Base-by-base conservation (phyloP, 2,113 vertebrate genomes). In the Gallinago undulata region DNA sequence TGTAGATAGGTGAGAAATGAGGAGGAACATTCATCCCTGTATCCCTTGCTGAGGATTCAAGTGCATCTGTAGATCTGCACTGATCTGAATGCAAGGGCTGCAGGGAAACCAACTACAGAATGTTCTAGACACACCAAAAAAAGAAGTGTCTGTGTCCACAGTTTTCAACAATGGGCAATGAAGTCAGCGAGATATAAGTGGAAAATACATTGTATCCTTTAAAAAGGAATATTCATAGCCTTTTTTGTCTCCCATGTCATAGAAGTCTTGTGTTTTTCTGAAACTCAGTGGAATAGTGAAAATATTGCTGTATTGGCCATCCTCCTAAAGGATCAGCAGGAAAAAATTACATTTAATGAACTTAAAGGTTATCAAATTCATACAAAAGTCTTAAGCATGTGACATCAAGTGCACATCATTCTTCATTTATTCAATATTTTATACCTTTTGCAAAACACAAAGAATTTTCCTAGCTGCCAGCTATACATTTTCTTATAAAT, bases 401-500 rank as follows among this genome's bases (percentile, higher is more conserved):
- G 48, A 77, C 13, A 94, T 67, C 37, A 74, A 75, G 24, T 27
- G 39, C 31, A n/a, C 66, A 80, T 72, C 51, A 67, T 39, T 55
- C 11, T 95, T 89, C 1, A 8, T 89, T 83, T 81, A 70, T 63
- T 91, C 35, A 66, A 22, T 47, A 30, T 76, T 97, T 89, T 77
- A 6, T 72, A 90, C 45, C 47, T 95, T 67, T 57, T 89, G 67
- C 89, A 91, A 96, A 92, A 84, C 35, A 60, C 7, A 45, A 64
- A 80, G 33, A 84, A 51, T 78, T 93, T 82, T 87, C 59, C 93
- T 94, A 82, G 41, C 56, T 92, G 57, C 30, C 85, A 93, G 59
- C 62, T 84, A 31, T 53, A 66, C 35, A 50, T 95, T 93, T 90
- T 72, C 48, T 55, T 77, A 23, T 24, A 82, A 85, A 77, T 81